Evolutionary conservation across 2,113 vertebrate species (phyloP), one percentile per base, ranked within the genome.

Genomic region (Noturus placidus): DNA sequence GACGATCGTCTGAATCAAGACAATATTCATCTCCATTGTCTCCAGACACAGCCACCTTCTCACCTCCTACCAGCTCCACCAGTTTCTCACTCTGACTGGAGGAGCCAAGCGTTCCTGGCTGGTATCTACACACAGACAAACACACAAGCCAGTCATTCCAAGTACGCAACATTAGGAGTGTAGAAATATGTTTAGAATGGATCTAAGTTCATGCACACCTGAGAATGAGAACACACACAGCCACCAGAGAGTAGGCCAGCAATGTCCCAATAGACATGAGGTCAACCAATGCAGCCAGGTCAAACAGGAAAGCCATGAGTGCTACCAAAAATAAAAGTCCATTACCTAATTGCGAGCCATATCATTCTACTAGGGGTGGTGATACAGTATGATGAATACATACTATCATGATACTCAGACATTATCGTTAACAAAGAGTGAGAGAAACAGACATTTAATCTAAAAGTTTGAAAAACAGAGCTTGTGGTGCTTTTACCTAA

Each of bases 211-310:
- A 13, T 22, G 72, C 93, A 86, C 91, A 98, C 98, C 98, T 96
- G 91, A 99, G 98, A 90, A 99, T 99, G 87, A 99, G 97, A 83
- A 99, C 98, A 1, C 97, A 99, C 81, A 97, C 93, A 0, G 98
- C 97, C 85, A 99, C 98, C 90, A 99, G 91, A 4, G 97, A 97
- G 91, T 99, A 98, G 0, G 98, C 97, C 93, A 99, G 92, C 89
- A 99, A 95, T 0, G 98, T 99, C 80, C 98, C 98, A 0, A 99
- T 98, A 0, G 98, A 99, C 98, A 99, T 99, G 87, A 99, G 96
- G 88, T 99, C 97, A 82, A 99, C 97, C 91, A 99, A 95, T 63
- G 97, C 97, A 19, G 93, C 95, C 91, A 99, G 94, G 89, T 99
- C 96, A 52, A 99, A 95, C 86, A 99, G 92, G 82, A 99, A 96